phyloP scores from a whole-genome alignment of 2,113 vertebrate species.

The Centropus bengalensis region DNA sequence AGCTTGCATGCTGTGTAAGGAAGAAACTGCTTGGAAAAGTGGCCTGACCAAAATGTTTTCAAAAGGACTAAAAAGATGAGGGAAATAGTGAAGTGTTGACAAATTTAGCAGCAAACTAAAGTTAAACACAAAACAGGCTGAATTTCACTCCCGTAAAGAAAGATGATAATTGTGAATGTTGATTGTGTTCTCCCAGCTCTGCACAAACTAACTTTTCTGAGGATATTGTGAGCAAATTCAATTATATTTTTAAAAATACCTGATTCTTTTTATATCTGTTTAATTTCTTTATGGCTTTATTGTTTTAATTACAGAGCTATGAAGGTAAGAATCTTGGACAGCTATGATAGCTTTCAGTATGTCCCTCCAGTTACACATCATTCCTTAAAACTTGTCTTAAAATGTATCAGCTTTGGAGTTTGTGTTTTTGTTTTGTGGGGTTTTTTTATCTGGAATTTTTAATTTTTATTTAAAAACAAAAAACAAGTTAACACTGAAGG shows the following conservation, averaged over 20 bases:
- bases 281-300: neutral
- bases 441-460: neutral
- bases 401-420: neutral
- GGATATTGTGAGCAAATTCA: neutral
- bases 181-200: neutral
- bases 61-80: neutral
- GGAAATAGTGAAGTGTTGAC: neutral
- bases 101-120: neutral
- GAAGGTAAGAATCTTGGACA: neutral
- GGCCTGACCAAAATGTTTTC: neutral
- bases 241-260: neutral
- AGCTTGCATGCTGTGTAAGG: neutral
- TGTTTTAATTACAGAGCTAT: neutral
- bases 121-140: neutral
- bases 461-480: neutral
- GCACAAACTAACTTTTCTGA: neutral
- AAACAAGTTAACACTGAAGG: neutral
- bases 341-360: neutral
- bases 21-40: neutral
- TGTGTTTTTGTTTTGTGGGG: neutral
- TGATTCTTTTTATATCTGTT: fast-evolving
- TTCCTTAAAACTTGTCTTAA: neutral
- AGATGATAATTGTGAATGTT: neutral
- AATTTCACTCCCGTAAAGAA: neutral
- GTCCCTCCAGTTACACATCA: neutral